phyloP scores from a whole-genome alignment of 2,113 vertebrate species.

The Jacana jacana region DNA sequence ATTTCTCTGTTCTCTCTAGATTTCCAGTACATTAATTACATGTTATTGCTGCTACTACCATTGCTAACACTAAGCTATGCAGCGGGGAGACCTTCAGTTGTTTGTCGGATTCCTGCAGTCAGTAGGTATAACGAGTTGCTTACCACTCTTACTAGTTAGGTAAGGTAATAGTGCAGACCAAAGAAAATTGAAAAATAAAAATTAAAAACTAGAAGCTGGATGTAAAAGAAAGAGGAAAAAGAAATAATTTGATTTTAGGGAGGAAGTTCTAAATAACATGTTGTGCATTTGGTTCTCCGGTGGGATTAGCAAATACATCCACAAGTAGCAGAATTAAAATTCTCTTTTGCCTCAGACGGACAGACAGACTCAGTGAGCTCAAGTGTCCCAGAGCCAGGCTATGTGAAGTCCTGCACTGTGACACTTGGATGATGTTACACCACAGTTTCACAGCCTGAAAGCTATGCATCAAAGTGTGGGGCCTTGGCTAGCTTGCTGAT shows the following conservation, averaged over 20 bases:
- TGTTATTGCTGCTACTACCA: slow-evolving; percentile 18
- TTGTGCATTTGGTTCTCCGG: not conserved
- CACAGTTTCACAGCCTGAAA: not conserved
- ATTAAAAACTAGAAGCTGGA: not conserved
- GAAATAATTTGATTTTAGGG: not conserved
- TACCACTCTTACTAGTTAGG: not conserved
- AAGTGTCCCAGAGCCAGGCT: not conserved
- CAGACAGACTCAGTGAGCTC: not conserved
- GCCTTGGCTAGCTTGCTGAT: not conserved
- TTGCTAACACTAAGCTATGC: slow-evolving; percentile 19
- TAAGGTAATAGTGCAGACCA: not conserved
- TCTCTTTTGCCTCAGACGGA: not conserved
- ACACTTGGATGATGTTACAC: not conserved
- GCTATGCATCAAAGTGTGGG: not conserved
- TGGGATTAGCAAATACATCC: not conserved
- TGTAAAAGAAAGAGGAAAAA: not conserved
- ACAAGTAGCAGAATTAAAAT: not conserved
- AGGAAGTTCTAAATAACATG: not conserved
- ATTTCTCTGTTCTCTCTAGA: not conserved
- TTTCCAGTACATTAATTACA: slow-evolving; percentile 43
- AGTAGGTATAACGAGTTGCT: not conserved
- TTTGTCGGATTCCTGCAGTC: not conserved
- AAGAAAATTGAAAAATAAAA: not conserved
- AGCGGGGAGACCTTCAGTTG: not conserved
- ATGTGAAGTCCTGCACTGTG: not conserved